Base-by-base conservation (phyloP, 1,140 invertebrate species). In the Choristoneura fumiferana region DNA sequence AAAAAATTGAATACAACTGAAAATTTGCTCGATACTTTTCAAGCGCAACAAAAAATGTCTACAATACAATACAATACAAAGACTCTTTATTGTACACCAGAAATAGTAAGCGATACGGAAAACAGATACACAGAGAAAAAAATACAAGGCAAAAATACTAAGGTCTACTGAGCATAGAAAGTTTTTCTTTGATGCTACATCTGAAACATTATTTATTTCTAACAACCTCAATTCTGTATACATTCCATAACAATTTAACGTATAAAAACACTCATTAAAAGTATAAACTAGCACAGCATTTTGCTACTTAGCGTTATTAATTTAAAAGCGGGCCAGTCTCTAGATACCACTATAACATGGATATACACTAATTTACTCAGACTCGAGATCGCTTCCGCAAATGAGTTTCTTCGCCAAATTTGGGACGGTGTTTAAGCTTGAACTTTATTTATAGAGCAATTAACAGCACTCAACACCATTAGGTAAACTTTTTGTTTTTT, bases 381-480 rank as follows among this genome's bases (percentile, higher is more conserved):
- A 17, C 53, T 56, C 39, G 8, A 6, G 33, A 49, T 37, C 54
- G 39, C 38, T 29, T 35, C 12, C 9, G 54, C 37, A 54, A 62
- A 57, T 52, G 39, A 58, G 36, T 57, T 54, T 56, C 45, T 62
- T 39, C 43, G 15, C 52, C 35, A 40, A 61, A 52, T 61, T 56
- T 38, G 22, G 36, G 49, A 34, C 60, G 39, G 15, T 34, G 52
- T 58, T 62, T 55, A 58, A 40, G 36, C 55, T 45, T 12, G 55
- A 61, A 61, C 53, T 45, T 58, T 58, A 62, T 62, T 62, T 62
- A 62, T 58, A 29, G 55, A 35, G 60, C 60, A 54, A 62, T 62
- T 62, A 58, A 39, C 55, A 58, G 34, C 60, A 58, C 55, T 62
- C 45, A 58, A 49, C 5, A 49, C 18, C 22, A 33, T 49, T 49